These are phyloP conservation scores for Solenopsis invicta DNA, from an alignment of 1,140 invertebrate species.

Conservation along the genomic window DNA sequence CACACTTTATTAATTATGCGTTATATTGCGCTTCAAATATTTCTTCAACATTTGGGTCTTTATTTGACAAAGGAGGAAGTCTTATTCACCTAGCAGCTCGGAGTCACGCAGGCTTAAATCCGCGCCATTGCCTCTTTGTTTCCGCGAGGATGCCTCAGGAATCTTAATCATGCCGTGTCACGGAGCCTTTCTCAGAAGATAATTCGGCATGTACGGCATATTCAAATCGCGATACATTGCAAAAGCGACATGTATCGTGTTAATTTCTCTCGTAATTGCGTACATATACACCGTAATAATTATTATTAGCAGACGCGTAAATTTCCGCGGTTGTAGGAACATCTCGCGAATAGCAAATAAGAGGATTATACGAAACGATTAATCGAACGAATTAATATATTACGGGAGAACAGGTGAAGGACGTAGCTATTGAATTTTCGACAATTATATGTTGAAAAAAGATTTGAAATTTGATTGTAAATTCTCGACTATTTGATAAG, in stretches of 20 bases:
- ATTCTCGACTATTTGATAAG: no score
- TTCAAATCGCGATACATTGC: neutral
- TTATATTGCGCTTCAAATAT: neutral
- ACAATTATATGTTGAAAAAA: neutral
- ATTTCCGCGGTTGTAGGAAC: neutral
- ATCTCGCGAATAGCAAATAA: neutral
- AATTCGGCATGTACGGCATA: conserved; percentile 8
- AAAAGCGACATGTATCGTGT: neutral
- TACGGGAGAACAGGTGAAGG: neutral
- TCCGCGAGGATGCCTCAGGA: neutral
- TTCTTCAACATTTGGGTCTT: neutral
- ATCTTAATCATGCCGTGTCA: conserved; percentile 32
- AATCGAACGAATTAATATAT: conserved; percentile 28
- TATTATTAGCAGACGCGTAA: neutral
- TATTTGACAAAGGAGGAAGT: neutral
- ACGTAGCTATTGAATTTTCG: neutral
- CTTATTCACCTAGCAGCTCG: neutral
- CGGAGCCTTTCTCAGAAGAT: conserved; percentile 13
- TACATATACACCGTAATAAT: neutral
- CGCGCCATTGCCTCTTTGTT: conserved; percentile 12
- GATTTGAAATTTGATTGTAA: no score
- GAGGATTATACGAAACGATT: conserved; percentile 21
- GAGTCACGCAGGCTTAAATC: conserved; percentile 17
- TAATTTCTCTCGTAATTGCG: conserved; percentile 15
- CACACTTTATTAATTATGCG: neutral